Conservation (phyloP, 2,888 invertebrate species). For the Acrobasis suavella region DNA sequence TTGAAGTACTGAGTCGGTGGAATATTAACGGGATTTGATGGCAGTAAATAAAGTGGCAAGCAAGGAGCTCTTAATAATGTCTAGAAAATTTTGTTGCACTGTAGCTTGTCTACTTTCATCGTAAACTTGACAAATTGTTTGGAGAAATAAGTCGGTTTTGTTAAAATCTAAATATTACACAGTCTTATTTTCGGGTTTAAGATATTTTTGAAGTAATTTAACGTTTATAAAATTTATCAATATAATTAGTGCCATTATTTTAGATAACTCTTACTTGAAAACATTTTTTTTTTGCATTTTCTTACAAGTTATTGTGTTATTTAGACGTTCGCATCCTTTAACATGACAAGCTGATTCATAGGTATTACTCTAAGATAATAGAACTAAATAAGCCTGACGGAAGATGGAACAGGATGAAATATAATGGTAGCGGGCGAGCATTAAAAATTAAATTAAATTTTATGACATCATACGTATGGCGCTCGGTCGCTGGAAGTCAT, state of each 20-base stretch:
- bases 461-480: conserved; percentile 10
- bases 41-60: conserved; percentile 18
- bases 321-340: no score
- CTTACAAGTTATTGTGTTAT: no score
- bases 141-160: background rate
- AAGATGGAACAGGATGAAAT: conserved; percentile 17
- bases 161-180: background rate
- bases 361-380: background rate
- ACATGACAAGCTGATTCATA: no score
- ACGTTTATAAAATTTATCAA: no score
- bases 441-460: conserved; percentile 30
- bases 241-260: no score
- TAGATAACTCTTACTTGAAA: no score
- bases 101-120: background rate
- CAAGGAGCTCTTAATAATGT: conserved; percentile 8
- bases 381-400: conserved; percentile 2
- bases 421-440: conserved; percentile 4
- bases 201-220: no score
- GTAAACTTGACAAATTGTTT: background rate
- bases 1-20: background rate
- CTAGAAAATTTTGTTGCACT: conserved; percentile 11
- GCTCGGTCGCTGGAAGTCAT: conserved; percentile 34
- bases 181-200: no score
- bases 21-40: conserved; percentile 14
- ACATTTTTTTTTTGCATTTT: no score